These are phyloP conservation scores for Hypotaenidia philippensis DNA, from an alignment of 2,797 vertebrate species.

Conservation along the genomic window DNA sequence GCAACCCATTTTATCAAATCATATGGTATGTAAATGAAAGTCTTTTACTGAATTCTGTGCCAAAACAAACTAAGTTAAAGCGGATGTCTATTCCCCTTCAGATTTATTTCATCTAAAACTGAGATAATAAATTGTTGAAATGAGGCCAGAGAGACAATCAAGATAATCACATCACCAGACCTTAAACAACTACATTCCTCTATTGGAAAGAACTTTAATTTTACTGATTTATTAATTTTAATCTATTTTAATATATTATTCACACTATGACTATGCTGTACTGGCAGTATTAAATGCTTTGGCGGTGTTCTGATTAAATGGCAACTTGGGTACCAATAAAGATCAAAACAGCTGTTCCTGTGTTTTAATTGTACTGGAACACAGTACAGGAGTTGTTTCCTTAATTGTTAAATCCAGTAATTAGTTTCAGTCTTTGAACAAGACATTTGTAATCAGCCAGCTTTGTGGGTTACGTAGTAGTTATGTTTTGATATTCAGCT, in stretches of 20 bases:
- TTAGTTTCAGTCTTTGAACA: not conserved
- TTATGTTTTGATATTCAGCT: not conserved
- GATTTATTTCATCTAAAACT: conserved; percentile 62
- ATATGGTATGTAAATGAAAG: not conserved
- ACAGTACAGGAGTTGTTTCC: not conserved
- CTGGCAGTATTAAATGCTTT: conserved; percentile 35
- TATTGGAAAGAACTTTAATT: conserved; percentile 31
- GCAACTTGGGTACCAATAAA: conserved; percentile 51
- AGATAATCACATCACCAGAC: conserved; percentile 49
- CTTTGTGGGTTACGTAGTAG: not conserved
- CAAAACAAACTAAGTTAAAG: conserved; percentile 60
- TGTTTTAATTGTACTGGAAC: conserved; percentile 10
- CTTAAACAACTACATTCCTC: conserved; percentile 24
- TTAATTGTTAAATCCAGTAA: not conserved
- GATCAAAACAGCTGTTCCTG: not conserved
- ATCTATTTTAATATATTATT: conserved; percentile 51
- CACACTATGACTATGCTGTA: not conserved
- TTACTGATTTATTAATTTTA: conserved; percentile 45
- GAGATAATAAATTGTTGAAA: conserved; percentile 61
- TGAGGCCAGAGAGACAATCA: conserved; percentile 57
- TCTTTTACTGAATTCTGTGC: not conserved
- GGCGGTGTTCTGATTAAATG: conserved; percentile 41
- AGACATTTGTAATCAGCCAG: not conserved
- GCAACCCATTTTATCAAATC: conserved; percentile 41
- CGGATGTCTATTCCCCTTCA: conserved; percentile 5